phyloP scores from a whole-genome alignment of 2,113 vertebrate genomes.

The Sterrhoptilus dennistouni region DNA sequence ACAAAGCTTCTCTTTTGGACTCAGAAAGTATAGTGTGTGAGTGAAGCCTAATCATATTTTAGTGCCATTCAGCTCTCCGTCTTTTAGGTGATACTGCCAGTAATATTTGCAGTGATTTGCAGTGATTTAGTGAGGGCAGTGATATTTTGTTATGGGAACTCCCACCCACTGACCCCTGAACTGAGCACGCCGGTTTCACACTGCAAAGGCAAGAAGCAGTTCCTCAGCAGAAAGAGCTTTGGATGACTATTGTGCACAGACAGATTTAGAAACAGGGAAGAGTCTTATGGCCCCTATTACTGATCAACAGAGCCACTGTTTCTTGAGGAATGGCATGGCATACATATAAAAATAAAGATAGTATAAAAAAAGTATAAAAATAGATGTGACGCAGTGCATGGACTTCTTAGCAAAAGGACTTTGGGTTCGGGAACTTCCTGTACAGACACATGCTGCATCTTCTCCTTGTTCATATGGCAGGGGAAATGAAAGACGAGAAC shows the following conservation, averaged over 20 bases:
- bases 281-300: not conserved
- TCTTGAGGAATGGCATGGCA: not conserved
- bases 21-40: not conserved
- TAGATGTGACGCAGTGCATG: not conserved
- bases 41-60: not conserved
- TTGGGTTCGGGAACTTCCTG: not conserved
- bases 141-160: not conserved
- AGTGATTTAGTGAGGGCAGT: not conserved
- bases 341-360: not conserved
- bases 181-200: not conserved
- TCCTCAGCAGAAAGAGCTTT: not conserved
- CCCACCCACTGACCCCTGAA: not conserved
- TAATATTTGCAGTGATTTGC: not conserved
- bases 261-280: not conserved
- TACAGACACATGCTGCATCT: not conserved
- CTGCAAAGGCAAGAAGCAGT: not conserved
- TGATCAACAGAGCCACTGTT: not conserved
- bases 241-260: not conserved
- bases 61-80: not conserved
- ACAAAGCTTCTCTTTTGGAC: not conserved
- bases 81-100: not conserved
- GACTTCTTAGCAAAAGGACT: not conserved
- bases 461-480: not conserved
- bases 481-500: conserved; percentile 51
- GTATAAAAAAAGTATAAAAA: not conserved